Base-by-base conservation (phyloP, 2,888 invertebrate genomes). In the Acleris cristana region DNA sequence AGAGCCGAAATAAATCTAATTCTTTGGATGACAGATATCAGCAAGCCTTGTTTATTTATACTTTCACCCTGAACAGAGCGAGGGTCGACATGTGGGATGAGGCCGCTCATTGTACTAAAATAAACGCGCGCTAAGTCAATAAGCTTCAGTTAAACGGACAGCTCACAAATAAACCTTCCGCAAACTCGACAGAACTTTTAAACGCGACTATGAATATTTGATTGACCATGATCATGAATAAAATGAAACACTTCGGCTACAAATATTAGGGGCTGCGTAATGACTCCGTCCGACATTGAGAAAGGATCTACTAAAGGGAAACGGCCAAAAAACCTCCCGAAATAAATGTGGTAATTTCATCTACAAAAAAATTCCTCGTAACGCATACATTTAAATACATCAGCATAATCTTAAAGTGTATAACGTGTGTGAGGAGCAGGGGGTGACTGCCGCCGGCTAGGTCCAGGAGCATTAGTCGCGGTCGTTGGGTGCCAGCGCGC, bases 11-110 rank as follows among this genome's bases (percentile, higher is more conserved):
- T 92, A 90, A 92, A 92, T 92, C 89, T 90, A 90, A 91, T 89
- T 87, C 90, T 75, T 89, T 76, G 86, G 88, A 90, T 92, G 92
- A 92, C 91, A 91, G 90, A 90, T 91, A 92, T 90, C 92, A 90
- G 92, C 89, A 88, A 90, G 89, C 83, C 87, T 89, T 88, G 90
- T 92, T 90, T 92, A 92, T 92, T 91, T 92, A 90, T 92, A 91
- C 86, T 89, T 90, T 90, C 86, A 86, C 85, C 86, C 86, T 76
- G 77, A 79, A 76, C 77, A 81, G 72, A 74, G 72, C 80, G 82
- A 85, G 89, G 89, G 88, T 85, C 79, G 85, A 84, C 90, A 89
- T 87, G 85, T 89, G 92, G 80, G 79, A 80, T 80, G 79, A 75
- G 78, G 80, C 79, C 80, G 62, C 79, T 83, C 79, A 83, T 81